Conservation (phyloP, 2,797 vertebrate species). For the Eleutherodactylus coqui region DNA sequence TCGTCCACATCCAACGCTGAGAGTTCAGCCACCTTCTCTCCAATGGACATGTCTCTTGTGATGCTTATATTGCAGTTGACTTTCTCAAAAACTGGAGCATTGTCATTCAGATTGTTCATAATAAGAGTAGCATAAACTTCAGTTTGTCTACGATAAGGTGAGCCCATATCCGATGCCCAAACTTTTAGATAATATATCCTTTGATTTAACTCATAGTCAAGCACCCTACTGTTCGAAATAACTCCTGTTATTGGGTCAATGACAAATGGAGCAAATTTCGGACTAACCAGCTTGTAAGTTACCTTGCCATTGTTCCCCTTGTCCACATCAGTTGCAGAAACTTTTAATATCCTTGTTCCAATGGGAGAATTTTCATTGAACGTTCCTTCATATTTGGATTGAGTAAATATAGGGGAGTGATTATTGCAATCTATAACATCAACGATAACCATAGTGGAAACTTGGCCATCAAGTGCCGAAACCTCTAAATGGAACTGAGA, state of each 20-base stretch:
- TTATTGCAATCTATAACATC: conserved; percentile 90
- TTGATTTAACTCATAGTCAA: conserved; percentile 96
- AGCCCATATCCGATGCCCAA: conserved; percentile 93
- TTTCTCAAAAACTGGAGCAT: conserved; percentile 89
- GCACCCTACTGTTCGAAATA: conserved; percentile 84
- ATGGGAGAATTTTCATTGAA: conserved; percentile 88
- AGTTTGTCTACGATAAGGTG: conserved; percentile 86
- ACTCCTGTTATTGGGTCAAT: conserved; percentile 88
- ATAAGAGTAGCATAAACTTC: conserved; percentile 87
- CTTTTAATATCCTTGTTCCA: conserved; percentile 86
- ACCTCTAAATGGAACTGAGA: conserved; percentile 86
- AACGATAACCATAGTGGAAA: conserved; percentile 78
- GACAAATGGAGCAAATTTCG: conserved; percentile 81
- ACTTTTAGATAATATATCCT: conserved; percentile 87
- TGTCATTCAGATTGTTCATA: conserved; percentile 94
- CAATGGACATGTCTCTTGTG: conserved; percentile 79
- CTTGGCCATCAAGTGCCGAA: conserved; percentile 75
- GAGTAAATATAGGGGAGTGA: conserved; percentile 84
- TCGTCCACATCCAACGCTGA: conserved; percentile 94
- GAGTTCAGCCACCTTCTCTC: conserved; percentile 77
- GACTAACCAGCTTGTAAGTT: conserved; percentile 85
- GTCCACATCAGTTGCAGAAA: conserved; percentile 85
- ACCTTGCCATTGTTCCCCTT: conserved; percentile 84
- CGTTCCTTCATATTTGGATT: conserved; percentile 79
- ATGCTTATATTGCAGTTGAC: conserved; percentile 88